These are phyloP conservation scores for Lucilia sericata DNA, from an alignment of 1,140 invertebrate species.

Conservation along the genomic window DNA sequence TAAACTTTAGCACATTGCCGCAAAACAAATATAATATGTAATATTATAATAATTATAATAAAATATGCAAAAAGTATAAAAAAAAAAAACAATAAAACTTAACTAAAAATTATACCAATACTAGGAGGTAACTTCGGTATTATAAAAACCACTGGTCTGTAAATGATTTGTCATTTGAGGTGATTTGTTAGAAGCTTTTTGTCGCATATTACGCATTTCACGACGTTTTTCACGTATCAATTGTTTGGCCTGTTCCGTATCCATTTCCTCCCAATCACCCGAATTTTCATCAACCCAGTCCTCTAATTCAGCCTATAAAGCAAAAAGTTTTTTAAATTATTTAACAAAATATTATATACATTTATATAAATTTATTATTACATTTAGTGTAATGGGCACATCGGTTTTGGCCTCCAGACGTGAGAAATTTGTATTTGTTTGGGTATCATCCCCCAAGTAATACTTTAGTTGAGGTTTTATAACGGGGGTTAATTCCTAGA, in stretches of 20 bases:
- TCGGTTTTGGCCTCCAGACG: slow-evolving; percentile 62
- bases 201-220: slow-evolving; percentile 62
- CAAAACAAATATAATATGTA: not conserved
- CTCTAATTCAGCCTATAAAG: slow-evolving; percentile 62
- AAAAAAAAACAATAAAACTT: not conserved
- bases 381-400: slow-evolving; percentile 62
- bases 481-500: slow-evolving; percentile 63
- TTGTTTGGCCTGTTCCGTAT: slow-evolving; percentile 65
- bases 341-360: not conserved
- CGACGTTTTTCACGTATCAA: slow-evolving; percentile 65
- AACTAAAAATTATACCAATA: slow-evolving; percentile 36
- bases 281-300: slow-evolving; percentile 65
- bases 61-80: not conserved
- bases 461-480: slow-evolving; percentile 64
- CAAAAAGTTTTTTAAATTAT: not conserved
- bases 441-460: slow-evolving; percentile 53
- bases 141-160: not conserved
- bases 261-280: slow-evolving; percentile 66
- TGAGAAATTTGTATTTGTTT: slow-evolving; percentile 56
- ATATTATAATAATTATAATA: not conserved
- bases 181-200: slow-evolving; percentile 46
- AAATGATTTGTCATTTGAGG: slow-evolving; percentile 56
- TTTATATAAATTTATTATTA: slow-evolving; percentile 47
- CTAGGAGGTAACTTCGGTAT: slow-evolving; percentile 30
- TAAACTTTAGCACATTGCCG: not conserved